Evolutionary conservation across 2,113 vertebrate species (phyloP).

Genomic region (Serilophus lunatus): DNA sequence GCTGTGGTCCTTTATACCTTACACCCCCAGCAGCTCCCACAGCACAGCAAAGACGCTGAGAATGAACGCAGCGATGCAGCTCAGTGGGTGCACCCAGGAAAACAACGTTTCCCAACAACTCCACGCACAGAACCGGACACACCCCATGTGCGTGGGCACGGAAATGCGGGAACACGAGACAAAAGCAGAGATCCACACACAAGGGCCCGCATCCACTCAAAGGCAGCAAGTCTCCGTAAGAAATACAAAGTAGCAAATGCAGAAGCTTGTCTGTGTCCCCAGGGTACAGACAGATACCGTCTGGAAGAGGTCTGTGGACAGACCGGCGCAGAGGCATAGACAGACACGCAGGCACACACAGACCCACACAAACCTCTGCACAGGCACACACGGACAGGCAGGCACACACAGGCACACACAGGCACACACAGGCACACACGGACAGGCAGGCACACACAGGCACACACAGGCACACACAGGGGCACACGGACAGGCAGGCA

Average conservation of each 20-base stretch:
- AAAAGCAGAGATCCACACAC: not conserved
- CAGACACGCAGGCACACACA: not conserved
- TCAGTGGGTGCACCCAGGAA: accelerated
- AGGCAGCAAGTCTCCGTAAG: not conserved
- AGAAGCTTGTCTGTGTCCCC: accelerated
- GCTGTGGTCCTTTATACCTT: accelerated
- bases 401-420: too few relatives aligned
- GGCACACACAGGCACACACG: not conserved
- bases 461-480: too few relatives aligned
- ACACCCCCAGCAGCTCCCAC: not conserved
- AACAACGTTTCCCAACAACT: accelerated
- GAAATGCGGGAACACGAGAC: accelerated
- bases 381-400: not conserved
- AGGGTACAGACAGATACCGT: accelerated
- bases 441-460: too few relatives aligned
- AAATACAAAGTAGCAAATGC: not conserved
- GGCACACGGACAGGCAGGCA: not conserved
- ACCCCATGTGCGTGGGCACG: accelerated
- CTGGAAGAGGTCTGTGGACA: not conserved
- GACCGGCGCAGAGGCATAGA: not conserved
- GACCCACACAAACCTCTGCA: too few relatives aligned
- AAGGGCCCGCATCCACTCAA: accelerated
- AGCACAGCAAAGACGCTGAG: not conserved
- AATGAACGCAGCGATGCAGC: accelerated
- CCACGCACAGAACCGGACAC: not conserved